Percentiles rank a stretch among this genome's conserved stretches.
Evolutionary conservation across 2,888 invertebrate genomes (phyloP).

Genomic region (Pristionchus maxplancki): DNA sequence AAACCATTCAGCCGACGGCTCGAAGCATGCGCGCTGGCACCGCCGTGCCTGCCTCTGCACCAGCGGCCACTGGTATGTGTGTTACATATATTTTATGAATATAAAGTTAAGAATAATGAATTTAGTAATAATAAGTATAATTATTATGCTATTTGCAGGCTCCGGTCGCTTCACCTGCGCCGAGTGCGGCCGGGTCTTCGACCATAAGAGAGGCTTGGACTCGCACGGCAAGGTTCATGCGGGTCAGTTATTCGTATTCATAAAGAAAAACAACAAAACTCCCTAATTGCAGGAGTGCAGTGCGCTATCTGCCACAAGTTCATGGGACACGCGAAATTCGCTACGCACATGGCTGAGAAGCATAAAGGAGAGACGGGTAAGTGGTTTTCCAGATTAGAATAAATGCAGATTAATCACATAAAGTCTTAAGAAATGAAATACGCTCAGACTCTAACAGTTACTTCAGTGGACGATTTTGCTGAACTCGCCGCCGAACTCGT

Average conservation of each 20-base stretch:
- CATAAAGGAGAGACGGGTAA: neutral
- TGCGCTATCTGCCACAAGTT: neutral
- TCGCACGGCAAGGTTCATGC: neutral
- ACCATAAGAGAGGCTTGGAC: neutral
- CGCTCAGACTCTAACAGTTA: too few species aligned
- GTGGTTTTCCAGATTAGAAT: neutral
- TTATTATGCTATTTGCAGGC: neutral
- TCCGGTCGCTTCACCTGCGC: neutral
- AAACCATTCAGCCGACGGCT: neutral
- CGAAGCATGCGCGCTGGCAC: neutral
- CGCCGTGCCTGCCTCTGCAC: neutral
- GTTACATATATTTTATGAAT: too few species aligned
- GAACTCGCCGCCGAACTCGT: too few species aligned
- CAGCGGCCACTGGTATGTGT: neutral
- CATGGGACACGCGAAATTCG: neutral
- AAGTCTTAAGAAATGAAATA: too few species aligned
- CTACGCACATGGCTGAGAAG: neutral
- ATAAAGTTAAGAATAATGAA: neutral
- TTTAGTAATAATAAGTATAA: neutral
- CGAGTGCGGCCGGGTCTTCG: neutral
- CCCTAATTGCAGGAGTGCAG: neutral
- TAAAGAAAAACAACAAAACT: too few species aligned
- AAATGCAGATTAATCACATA: too few species aligned
- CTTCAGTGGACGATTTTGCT: too few species aligned
- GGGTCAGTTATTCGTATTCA: neutral